Evolutionary conservation across 2,888 invertebrate genomes (phyloP), one percentile per base, ranked within the genome.

Genomic region (Polydrusus cervinus): DNA sequence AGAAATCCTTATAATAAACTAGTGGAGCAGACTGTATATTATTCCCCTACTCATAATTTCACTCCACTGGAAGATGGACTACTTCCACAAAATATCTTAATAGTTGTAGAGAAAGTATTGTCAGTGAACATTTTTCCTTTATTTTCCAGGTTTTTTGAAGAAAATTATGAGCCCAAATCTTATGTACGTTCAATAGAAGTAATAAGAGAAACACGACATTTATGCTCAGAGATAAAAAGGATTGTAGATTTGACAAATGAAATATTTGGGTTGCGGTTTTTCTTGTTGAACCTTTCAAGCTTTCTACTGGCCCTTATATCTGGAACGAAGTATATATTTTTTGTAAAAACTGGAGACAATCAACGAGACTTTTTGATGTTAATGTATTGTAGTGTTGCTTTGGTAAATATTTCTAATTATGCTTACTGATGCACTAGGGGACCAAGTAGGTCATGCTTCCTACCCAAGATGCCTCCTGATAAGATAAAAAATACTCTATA

Each of bases 161-260:
- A 67, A 8, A 53, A 67, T 13, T 67, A 47, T 18, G 40, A 53
- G n/a, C 0, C 13, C n/a, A 51, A 55, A 34, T 67, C 40, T 20
- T 67, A 67, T 20, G 43, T 43, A 9, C 51, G 51, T 34, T 67
- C 66, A 20, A 38, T 67, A 53, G 51, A 51, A 53, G 66, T 53
- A 14, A 55, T 67, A 16, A 51, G 66, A 55, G 40, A 67, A 20
- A 67, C 66, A 8, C 34, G 20, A 40, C n/a, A 20, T n/a, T 34
- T 53, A 38, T 67, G 55, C 20, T 40, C 53, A 10, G 66, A 67
- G 13, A 67, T 67, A 16, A 67, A 51, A 18, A 53, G 40, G 13
- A 43, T 67, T 20, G 66, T 67, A 9, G 53, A 67, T 43, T 25
- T 67, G 18, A 51, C 20, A 16, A 67, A 67, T 40, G 38, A 45